phyloP scores from a whole-genome alignment of 2,888 invertebrate genomes.

The Halictus quadricinctus region DNA sequence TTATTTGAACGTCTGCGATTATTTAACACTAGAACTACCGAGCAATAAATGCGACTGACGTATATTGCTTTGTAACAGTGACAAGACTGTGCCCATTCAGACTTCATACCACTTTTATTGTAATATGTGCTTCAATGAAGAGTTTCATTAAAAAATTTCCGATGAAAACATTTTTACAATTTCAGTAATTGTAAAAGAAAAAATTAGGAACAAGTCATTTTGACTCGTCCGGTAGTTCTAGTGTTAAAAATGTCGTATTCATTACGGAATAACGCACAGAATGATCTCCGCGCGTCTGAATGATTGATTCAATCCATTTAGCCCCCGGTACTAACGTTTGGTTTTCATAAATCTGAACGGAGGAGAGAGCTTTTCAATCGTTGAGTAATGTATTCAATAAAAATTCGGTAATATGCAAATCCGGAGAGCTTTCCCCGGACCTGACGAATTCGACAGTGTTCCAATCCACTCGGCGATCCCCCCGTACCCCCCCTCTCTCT shows the following conservation, averaged over 20 bases:
- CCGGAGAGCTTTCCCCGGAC: slow-evolving; percentile 59
- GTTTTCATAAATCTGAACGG: slow-evolving; percentile 35
- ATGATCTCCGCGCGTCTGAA: neutral
- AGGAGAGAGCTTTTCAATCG: slow-evolving; percentile 44
- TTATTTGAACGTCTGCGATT: neutral
- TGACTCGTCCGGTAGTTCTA: no score
- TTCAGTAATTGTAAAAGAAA: no score
- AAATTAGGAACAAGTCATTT: no score
- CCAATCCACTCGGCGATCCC: slow-evolving; percentile 39
- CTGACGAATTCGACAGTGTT: slow-evolving; percentile 61
- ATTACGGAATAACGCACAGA: neutral
- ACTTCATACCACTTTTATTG: no score
- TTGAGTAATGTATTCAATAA: slow-evolving; percentile 66
- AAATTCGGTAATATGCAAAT: slow-evolving; percentile 65
- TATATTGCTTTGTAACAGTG: no score
- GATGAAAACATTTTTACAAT: no score
- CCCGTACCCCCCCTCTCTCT: neutral
- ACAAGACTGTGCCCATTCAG: no score
- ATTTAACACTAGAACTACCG: no score
- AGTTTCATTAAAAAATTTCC: no score
- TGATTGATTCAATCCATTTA: slow-evolving; percentile 30
- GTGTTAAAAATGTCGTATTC: neutral
- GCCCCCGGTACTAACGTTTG: slow-evolving; percentile 27
- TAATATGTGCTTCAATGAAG: no score
- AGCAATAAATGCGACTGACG: no score